Evolutionary conservation across 2,888 invertebrate genomes (phyloP).

Genomic region (Thereva nobilitata): DNA sequence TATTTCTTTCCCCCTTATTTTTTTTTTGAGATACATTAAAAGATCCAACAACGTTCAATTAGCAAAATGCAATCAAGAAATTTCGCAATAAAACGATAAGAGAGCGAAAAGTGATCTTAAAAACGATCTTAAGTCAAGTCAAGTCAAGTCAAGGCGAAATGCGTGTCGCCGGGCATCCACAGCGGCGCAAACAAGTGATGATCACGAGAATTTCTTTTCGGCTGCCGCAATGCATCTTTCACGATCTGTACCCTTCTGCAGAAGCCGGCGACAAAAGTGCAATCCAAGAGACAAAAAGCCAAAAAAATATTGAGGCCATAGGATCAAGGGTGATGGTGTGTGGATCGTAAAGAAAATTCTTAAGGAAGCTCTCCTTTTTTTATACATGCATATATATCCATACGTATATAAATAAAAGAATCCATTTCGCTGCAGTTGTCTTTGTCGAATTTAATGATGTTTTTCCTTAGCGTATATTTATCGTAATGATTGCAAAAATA

Average conservation of each 20-base stretch:
- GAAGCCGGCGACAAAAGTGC: not conserved
- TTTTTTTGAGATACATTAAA: too few relatives aligned
- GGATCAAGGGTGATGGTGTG: slow-evolving; percentile 32
- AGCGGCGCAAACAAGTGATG: slow-evolving; percentile 12
- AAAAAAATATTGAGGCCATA: slow-evolving; percentile 4
- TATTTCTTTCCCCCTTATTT: too few relatives aligned
- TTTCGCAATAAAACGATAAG: slow-evolving; percentile 8
- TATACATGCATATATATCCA: too few relatives aligned
- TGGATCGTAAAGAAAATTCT: slow-evolving; percentile 24
- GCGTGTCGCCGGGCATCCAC: slow-evolving; percentile 1
- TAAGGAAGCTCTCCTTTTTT: not conserved
- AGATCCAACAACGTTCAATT: slow-evolving; percentile 17
- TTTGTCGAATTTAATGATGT: too few relatives aligned
- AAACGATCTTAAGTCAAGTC: slow-evolving; percentile 1
- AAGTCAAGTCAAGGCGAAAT: slow-evolving; percentile 16
- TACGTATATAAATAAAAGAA: too few relatives aligned
- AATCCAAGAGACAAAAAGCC: not conserved
- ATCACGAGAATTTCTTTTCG: slow-evolving; percentile 28
- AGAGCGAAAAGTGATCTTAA: not conserved
- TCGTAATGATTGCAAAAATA: too few relatives aligned
- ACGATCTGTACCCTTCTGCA: not conserved
- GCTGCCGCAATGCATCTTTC: slow-evolving; percentile 9
- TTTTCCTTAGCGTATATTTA: too few relatives aligned
- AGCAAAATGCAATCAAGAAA: slow-evolving; percentile 26
- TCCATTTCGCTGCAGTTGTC: too few relatives aligned